phyloP scores from a whole-genome alignment of 2,113 vertebrate species.

The Orcinus orca region DNA sequence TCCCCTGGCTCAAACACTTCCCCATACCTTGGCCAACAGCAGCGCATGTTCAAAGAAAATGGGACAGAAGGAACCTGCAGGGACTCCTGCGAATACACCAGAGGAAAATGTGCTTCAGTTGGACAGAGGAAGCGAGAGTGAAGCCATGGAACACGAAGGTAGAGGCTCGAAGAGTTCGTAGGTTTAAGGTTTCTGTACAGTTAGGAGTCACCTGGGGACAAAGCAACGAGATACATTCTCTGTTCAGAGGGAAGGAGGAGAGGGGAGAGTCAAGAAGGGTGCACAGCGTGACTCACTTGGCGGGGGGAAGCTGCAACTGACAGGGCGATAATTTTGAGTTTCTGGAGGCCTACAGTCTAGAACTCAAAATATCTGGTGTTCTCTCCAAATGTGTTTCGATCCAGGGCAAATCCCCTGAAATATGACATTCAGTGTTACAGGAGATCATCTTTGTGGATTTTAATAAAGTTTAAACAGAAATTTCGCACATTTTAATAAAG shows the following conservation, averaged over 20 bases:
- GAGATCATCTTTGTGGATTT: not conserved
- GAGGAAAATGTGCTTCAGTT: not conserved
- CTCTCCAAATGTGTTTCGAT: not conserved
- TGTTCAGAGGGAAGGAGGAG: not conserved
- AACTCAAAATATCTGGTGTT: not conserved
- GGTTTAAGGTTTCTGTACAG: no score
- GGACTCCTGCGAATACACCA: not conserved
- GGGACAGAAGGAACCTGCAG: not conserved
- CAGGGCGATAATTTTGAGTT: no score
- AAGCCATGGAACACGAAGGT: fast-evolving
- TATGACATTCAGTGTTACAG: not conserved
- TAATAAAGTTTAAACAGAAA: not conserved
- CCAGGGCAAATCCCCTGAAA: not conserved
- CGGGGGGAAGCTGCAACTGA: no score
- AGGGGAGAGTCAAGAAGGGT: not conserved
- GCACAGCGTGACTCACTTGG: not conserved
- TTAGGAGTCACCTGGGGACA: no score
- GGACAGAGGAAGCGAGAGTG: not conserved
- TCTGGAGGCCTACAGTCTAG: not conserved
- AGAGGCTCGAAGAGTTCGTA: fast-evolving
- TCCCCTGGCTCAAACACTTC: no score
- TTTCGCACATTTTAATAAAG: not conserved
- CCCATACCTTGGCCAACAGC: no score
- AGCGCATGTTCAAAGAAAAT: not conserved
- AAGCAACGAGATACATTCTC: fast-evolving